Conservation (phyloP, 2,113 vertebrate species). For the Carassius carassius region DNA sequence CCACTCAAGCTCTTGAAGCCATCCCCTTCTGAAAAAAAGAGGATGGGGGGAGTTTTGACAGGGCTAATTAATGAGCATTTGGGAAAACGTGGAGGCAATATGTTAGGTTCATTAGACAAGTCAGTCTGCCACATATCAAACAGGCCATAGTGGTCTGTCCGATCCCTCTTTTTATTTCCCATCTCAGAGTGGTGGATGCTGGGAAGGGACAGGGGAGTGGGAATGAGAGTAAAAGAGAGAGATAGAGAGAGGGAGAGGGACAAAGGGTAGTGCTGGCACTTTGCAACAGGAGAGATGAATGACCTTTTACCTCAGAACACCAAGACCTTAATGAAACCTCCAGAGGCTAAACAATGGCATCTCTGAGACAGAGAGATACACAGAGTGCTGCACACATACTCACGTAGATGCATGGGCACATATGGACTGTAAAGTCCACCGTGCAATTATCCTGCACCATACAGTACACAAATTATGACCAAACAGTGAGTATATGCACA, state of each 20-base stretch:
- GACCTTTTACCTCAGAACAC: constrained; percentile 81
- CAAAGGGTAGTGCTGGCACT: constrained; percentile 70
- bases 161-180: constrained; percentile 61
- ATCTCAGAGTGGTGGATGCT: constrained; percentile 54
- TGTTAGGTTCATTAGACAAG: constrained; percentile 77
- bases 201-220: constrained; percentile 40
- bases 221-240: constrained; percentile 42
- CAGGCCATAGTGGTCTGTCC: constrained; percentile 60
- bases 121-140: constrained; percentile 75
- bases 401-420: constrained; percentile 22
- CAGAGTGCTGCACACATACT: constrained; percentile 48
- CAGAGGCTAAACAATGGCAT: constrained; percentile 80
- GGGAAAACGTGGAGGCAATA: constrained; percentile 64
- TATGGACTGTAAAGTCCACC: constrained; percentile 42
- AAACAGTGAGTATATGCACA: constrained; percentile 21
- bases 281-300: constrained; percentile 80
- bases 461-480: constrained; percentile 20
- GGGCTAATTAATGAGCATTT: constrained; percentile 80
- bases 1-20: constrained; percentile 80
- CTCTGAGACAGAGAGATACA: constrained; percentile 56
- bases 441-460: background rate
- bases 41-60: constrained; percentile 79
- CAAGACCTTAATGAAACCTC: constrained; percentile 82
- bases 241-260: constrained; percentile 54
- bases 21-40: constrained; percentile 59